Conservation (phyloP, 2,113 vertebrate species). For the Zeus faber region DNA sequence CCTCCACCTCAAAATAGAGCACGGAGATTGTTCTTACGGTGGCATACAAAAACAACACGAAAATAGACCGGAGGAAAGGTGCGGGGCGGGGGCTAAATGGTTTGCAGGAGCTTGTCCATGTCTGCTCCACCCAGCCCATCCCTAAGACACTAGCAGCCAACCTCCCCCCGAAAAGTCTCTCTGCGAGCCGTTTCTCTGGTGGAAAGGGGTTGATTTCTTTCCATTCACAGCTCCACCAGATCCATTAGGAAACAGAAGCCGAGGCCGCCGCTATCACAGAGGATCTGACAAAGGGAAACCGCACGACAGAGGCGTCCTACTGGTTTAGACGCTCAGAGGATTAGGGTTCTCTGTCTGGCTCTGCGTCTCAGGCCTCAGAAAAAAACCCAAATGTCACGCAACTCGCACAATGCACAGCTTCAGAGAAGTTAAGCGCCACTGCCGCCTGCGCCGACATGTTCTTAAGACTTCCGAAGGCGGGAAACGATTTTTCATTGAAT, state of each 20-base stretch:
- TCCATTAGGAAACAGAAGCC: constrained; percentile 17
- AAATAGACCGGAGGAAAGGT: constrained; percentile 54
- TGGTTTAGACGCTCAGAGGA: no score
- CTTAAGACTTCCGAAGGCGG: constrained; percentile 35
- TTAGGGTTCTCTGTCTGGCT: background rate
- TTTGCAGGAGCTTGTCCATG: background rate
- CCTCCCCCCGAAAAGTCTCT: no score
- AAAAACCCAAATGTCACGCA: constrained; percentile 34
- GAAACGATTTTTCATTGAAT: constrained; percentile 42
- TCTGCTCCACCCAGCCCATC: background rate
- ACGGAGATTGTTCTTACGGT: constrained; percentile 62
- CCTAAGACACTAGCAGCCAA: background rate
- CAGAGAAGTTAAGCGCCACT: constrained; percentile 38
- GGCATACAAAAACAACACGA: constrained; percentile 62
- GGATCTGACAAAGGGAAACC: constrained; percentile 38
- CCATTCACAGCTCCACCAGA: background rate
- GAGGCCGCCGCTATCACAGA: constrained; percentile 19
- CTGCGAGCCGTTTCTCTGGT: no score
- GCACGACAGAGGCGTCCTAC: constrained; percentile 19
- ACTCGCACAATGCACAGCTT: constrained; percentile 40
- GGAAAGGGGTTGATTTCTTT: constrained; percentile 10
- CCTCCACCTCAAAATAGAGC: constrained; percentile 60
- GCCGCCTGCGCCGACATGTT: constrained; percentile 50
- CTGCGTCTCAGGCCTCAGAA: constrained; percentile 15
- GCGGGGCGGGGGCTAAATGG: background rate